Evolutionary conservation across 2,113 vertebrate species (phyloP).

Genomic region (Dipodomys spectabilis): DNA sequence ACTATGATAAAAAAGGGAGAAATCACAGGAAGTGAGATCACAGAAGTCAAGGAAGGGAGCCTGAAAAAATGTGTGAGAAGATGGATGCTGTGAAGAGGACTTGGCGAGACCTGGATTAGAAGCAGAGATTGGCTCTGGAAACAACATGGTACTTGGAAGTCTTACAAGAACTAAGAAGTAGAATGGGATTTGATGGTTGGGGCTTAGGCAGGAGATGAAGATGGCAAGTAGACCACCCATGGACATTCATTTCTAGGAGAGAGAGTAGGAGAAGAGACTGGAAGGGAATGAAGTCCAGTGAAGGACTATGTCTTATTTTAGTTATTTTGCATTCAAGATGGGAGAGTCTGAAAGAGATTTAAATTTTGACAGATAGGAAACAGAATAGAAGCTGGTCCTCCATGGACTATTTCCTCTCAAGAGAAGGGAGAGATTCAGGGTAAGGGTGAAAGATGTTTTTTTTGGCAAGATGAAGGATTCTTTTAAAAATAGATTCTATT

Average conservation of each 20-base stretch:
- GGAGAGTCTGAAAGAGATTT: background rate
- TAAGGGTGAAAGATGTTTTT: background rate
- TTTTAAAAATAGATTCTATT: background rate
- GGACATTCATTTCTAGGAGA: background rate
- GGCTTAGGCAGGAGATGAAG: background rate
- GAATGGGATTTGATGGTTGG: background rate
- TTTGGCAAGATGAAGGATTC: background rate
- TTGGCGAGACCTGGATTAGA: background rate
- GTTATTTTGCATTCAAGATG: background rate
- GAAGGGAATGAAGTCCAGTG: background rate
- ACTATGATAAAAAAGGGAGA: background rate
- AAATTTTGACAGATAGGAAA: slow-evolving; percentile 36
- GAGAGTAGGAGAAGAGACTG: background rate
- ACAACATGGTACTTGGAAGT: background rate
- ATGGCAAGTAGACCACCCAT: background rate
- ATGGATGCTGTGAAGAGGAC: background rate
- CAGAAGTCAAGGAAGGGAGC: background rate
- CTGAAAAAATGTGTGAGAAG: background rate
- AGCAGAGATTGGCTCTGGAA: background rate
- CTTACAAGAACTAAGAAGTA: background rate
- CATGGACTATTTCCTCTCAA: background rate
- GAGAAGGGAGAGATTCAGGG: background rate
- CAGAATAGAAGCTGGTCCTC: background rate
- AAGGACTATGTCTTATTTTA: background rate
- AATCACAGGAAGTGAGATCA: background rate